Conservation (phyloP, 2,113 vertebrate species). For the Puntigrus tetrazona region DNA sequence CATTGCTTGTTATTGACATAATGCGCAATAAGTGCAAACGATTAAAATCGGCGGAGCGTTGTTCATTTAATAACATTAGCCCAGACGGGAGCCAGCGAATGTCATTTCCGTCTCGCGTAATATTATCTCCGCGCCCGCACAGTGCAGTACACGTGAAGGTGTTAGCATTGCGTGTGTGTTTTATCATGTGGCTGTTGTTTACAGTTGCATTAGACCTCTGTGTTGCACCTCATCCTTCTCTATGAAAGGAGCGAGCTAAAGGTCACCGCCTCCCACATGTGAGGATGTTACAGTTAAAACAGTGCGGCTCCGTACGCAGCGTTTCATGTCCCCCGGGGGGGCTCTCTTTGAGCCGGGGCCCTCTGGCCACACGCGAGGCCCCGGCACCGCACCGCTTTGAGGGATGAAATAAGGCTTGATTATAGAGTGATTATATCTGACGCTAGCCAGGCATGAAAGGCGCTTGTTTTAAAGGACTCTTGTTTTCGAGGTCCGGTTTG, state of each 20-base stretch:
- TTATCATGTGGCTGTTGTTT: conserved; percentile 23
- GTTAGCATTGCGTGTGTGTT: not conserved
- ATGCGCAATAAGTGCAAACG: not conserved
- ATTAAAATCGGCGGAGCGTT: not conserved
- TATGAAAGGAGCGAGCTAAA: conserved; percentile 35
- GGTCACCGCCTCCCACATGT: conserved; percentile 37
- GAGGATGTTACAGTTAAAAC: conserved; percentile 38
- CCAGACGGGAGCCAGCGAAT: not conserved
- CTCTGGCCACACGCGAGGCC: conserved; percentile 26
- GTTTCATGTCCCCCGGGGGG: conserved; percentile 50
- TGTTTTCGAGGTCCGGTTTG: conserved; percentile 28
- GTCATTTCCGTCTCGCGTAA: not conserved
- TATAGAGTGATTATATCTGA: conserved; percentile 52
- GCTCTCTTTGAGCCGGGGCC: conserved; percentile 29
- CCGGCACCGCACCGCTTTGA: conserved; percentile 35
- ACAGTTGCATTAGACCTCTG: conserved; percentile 10
- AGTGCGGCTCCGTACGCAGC: not conserved
- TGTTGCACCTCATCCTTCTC: not conserved
- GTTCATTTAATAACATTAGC: not conserved
- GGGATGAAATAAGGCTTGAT: conserved; percentile 40
- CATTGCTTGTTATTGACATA: too few relatives aligned
- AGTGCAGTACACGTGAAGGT: conserved; percentile 13
- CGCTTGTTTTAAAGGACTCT: conserved; percentile 26
- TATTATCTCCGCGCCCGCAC: conserved; percentile 8
- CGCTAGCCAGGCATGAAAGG: conserved; percentile 47